Conservation (phyloP, 2,888 invertebrate species). For the Melitaea athalia region DNA sequence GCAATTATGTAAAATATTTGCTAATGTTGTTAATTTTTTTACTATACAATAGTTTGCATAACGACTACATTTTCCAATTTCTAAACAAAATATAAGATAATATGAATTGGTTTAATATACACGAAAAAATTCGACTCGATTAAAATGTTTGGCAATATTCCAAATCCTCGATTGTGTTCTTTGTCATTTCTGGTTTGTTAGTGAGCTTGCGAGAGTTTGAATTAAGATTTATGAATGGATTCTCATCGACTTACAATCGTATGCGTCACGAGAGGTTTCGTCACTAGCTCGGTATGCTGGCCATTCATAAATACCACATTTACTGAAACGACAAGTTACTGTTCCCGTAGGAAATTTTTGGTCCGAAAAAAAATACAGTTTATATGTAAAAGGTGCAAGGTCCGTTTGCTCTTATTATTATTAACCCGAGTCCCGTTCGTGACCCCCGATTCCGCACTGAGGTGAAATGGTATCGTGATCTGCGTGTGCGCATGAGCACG, state of each 20-base stretch:
- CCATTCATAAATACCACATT: neutral
- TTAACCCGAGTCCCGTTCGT: slow-evolving; percentile 38
- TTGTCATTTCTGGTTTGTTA: slow-evolving; percentile 15
- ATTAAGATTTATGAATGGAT: slow-evolving; percentile 27
- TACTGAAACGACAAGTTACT: neutral
- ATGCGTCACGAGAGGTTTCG: slow-evolving; percentile 8
- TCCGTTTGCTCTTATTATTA: slow-evolving; percentile 23
- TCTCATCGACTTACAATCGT: slow-evolving; percentile 6
- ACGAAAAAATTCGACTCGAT: neutral
- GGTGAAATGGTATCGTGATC: slow-evolving; percentile 61
- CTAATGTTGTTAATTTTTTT: neutral
- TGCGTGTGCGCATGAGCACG: slow-evolving; percentile 51
- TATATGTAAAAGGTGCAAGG: neutral
- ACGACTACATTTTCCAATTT: neutral
- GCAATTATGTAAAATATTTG: neutral
- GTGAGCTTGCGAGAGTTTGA: slow-evolving; percentile 13
- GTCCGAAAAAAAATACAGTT: neutral
- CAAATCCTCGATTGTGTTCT: slow-evolving; percentile 7
- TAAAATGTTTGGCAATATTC: slow-evolving; percentile 1
- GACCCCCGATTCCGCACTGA: slow-evolving; percentile 47
- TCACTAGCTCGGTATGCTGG: slow-evolving; percentile 9
- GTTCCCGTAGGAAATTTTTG: neutral
- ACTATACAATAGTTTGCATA: neutral
- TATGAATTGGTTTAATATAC: neutral
- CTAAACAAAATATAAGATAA: neutral